phyloP scores from a whole-genome alignment of 2,888 invertebrate species.

The Chirona hameri region DNA sequence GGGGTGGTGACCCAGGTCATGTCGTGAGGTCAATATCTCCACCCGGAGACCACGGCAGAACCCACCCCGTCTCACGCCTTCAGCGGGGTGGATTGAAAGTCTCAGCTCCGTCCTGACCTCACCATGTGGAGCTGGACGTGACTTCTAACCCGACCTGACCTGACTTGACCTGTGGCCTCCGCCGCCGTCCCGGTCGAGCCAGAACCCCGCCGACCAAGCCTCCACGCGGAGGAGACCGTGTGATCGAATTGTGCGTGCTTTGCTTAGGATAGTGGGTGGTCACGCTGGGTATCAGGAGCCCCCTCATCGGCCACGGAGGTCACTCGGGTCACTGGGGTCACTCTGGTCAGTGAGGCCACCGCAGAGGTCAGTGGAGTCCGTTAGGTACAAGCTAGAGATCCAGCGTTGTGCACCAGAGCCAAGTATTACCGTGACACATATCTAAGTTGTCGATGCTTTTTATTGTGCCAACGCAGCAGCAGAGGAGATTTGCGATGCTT shows the following conservation, averaged over 20 bases:
- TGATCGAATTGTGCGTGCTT: conserved; percentile 4
- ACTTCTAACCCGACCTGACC: not conserved
- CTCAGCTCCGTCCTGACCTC: no score
- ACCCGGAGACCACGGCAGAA: no score
- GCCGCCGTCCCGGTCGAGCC: not conserved
- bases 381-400: not conserved
- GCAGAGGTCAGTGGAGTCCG: not conserved
- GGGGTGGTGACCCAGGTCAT: not conserved
- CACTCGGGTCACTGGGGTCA: not conserved
- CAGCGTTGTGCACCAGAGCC: not conserved
- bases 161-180: not conserved
- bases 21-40: not conserved
- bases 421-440: conserved; percentile 8
- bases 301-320: no score
- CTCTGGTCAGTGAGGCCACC: not conserved
- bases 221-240: not conserved
- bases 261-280: not conserved
- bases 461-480: not conserved
- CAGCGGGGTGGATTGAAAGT: no score
- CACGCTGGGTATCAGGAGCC: not conserved
- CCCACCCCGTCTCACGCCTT: no score
- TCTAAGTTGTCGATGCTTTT: not conserved
- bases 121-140: not conserved
- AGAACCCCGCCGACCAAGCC: not conserved
- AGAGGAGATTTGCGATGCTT: not conserved